Base-by-base conservation (phyloP, 92 coral and sea anemone genomes). In the Heteractis magnifica region DNA sequence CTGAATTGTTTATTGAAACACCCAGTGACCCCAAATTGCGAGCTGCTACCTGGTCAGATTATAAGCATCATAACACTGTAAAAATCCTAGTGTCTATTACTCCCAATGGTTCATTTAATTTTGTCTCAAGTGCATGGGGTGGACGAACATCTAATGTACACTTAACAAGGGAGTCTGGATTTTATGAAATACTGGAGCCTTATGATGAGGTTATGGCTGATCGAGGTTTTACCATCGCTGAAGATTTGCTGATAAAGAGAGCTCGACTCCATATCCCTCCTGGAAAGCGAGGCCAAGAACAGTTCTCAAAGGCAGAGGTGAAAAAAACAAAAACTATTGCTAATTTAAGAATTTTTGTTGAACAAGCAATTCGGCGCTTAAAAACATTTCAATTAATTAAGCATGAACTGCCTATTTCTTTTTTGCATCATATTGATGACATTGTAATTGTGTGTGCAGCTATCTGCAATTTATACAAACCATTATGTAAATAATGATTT, bases 401-500 rank as follows among this genome's bases (percentile, higher is more conserved):
- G 80, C 16, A 89, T 85, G 89, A 89, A 77, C 79, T 89, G 15
- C 92, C 89, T 7, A 85, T 89, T 10, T 82, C 90, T 44, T 59
- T 90, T 19, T 72, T 91, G 49, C 86, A 81, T 49, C 84, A 85
- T 73, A 55, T 91, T 51, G 92, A 91, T 62, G 80, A 81, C 81
- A 90, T 83, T 87, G 51, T 90, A 59, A 56, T 78, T 84, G 86
- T 85, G 41, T 91, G 94, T 85, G 94, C 94, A 44, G 94, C 94
- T 56, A 23, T 90, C 14, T 90, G 93, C 84, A 90, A 87, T 87
- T 87, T 90, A 73, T 87, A 90, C 81, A 83, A 75, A 79, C 86
- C 86, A 26, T 84, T 90, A 51, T 85, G 89, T 77, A 89, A 85
- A 82, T 71, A 83, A 56, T 20, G 18, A 75, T 60, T 60, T 60